Evolutionary conservation across 2,797 vertebrate genomes (phyloP), one percentile per base, ranked within the genome.

Genomic region (Oryzias dopingdopingensis): DNA sequence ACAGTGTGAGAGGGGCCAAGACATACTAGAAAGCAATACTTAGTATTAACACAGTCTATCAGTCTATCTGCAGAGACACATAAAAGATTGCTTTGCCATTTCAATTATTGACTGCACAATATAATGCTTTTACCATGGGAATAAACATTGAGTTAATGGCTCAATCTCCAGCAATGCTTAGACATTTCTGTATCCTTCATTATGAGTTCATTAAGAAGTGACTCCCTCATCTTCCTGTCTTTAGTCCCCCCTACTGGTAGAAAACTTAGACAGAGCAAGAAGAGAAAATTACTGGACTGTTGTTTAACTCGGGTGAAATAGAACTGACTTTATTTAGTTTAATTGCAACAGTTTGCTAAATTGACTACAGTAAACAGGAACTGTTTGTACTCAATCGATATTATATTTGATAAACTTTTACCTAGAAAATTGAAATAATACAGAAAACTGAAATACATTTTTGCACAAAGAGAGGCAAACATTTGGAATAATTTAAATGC

Each of bases 161-260:
- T 71, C 59, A 61, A 52, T 76, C 59, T 77, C 61, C 26, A 12
- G 56, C 72, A 69, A 60, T 22, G 44, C 46, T 46, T 16, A 56
- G 17, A 26, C 15, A 50, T 16, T 10, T 77, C 65, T 81, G 65
- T 29, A 71, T 15, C 43, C 16, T n/a, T 59, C 62, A 70, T 79
- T 51, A 81, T 52, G 24, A 67, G 44, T 23, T 56, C 42, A 76
- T 75, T 67, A 73, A 42, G 20, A 56, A 29, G 22, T 16, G 56
- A 50, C 72, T 46, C 37, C 14, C 62, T 23, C 17, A 67, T 79
- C 29, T 60, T 17, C 56, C 52, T 48, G 62, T 45, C 56, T 74
- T 65, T 58, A 71, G 43, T 53, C 76, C 79, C 84, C 71, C 51
- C 86, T 84, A 55, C 72, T 87, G 88, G 82, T 54, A 46, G 18